These are phyloP conservation scores for Microtus pennsylvanicus DNA, from an alignment of 2,113 vertebrate species.

Conservation along the genomic window DNA sequence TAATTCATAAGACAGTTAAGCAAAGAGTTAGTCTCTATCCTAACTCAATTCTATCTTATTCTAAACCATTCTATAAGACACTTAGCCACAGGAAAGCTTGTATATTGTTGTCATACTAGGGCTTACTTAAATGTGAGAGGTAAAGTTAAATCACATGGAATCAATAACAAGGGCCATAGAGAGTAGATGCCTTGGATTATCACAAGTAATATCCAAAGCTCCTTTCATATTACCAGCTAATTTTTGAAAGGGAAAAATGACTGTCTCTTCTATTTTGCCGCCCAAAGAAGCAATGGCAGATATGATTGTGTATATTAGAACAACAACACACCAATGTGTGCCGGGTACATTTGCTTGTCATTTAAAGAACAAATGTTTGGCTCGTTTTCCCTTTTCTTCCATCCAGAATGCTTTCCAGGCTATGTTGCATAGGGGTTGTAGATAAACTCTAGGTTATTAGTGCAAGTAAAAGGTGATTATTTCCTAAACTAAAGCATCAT, in stretches of 20 bases:
- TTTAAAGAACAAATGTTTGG: not conserved
- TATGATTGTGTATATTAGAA: not conserved
- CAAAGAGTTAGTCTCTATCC: not conserved
- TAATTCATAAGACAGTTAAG: constrained; percentile 60
- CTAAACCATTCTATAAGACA: not conserved
- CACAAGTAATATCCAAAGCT: not conserved
- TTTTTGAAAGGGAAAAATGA: not conserved
- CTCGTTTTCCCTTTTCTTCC: not conserved
- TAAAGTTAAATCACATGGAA: not conserved
- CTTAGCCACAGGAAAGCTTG: not conserved
- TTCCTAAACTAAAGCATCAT: not conserved
- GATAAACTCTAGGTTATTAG: not conserved
- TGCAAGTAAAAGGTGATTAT: not conserved
- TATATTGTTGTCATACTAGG: not conserved
- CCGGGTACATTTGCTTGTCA: not conserved
- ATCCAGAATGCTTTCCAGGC: not conserved
- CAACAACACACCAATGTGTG: not conserved
- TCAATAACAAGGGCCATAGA: not conserved
- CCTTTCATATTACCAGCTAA: not conserved
- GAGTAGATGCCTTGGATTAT: not conserved
- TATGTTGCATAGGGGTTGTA: not conserved
- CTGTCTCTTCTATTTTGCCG: not conserved
- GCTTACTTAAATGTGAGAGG: not conserved
- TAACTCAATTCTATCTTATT: not conserved
- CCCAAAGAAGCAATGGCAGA: not conserved